A percentile compares a stretch with the other conserved stretches of the same genome.
Evolutionary conservation across 2,888 invertebrate species (phyloP).

Genomic region (Allolobophora icterica): DNA sequence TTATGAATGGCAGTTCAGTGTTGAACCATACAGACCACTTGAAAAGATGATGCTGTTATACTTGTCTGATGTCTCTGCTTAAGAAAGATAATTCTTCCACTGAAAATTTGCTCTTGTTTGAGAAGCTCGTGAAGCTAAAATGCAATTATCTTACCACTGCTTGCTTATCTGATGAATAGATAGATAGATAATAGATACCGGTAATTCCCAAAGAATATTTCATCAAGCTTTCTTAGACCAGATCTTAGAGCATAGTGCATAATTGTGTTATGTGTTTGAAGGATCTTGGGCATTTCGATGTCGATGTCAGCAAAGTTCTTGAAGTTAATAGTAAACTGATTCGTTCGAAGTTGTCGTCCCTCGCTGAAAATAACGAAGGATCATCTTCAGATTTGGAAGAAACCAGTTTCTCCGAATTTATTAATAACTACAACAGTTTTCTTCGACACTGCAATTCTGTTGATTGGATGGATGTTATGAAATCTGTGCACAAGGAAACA

Average conservation of each 20-base stretch:
- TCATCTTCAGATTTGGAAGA: not conserved
- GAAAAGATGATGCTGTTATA: not conserved
- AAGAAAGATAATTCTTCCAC: not conserved
- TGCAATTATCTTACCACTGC: too few species aligned
- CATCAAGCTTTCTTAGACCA: not conserved
- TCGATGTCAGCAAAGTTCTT: constrained; percentile 53
- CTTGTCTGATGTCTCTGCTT: not conserved
- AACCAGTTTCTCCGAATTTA: constrained; percentile 38
- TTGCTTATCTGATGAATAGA: too few species aligned
- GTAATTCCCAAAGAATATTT: not conserved
- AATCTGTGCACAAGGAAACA: constrained; percentile 43
- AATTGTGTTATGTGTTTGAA: not conserved
- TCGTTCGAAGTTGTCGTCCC: constrained; percentile 44
- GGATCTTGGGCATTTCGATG: constrained; percentile 51
- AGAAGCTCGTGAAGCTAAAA: too few species aligned
- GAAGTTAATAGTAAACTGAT: constrained; percentile 49
- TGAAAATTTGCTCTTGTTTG: not conserved
- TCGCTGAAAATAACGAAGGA: not conserved
- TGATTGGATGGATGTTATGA: constrained; percentile 52
- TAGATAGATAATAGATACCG: too few species aligned
- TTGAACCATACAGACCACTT: not conserved
- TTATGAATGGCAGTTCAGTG: not conserved
- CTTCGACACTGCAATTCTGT: constrained; percentile 51
- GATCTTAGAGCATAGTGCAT: not conserved
- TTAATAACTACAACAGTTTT: constrained; percentile 47